These are phyloP conservation scores for Melanaphis sacchari DNA, from an alignment of 1,140 invertebrate genomes.

Conservation along the genomic window DNA sequence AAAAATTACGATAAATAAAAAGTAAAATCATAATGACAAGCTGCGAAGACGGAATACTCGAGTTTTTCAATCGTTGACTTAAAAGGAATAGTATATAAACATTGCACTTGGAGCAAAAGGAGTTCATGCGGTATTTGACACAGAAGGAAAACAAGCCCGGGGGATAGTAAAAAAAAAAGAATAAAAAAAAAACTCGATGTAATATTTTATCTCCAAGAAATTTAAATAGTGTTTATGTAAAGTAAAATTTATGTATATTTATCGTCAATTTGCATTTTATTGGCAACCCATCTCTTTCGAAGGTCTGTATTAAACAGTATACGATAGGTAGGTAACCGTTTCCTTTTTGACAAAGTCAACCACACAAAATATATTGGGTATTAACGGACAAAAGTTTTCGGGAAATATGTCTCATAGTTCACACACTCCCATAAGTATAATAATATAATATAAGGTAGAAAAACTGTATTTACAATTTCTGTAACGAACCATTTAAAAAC, in stretches of 20 bases:
- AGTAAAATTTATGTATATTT: constrained; percentile 51
- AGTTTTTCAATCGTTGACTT: not conserved
- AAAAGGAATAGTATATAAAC: constrained; percentile 35
- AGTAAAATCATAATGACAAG: constrained; percentile 16
- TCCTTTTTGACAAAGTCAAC: constrained; percentile 35
- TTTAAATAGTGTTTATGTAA: constrained; percentile 55
- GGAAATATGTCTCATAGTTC: not conserved
- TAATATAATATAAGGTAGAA: too few species aligned
- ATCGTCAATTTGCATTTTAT: constrained; percentile 54
- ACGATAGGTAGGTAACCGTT: not conserved
- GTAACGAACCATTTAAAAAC: not conserved
- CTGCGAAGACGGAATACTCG: not conserved
- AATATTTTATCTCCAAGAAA: constrained; percentile 29
- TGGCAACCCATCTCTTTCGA: constrained; percentile 21
- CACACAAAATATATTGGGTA: not conserved
- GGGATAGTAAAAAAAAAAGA: not conserved
- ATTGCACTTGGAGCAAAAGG: not conserved
- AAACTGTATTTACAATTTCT: not conserved
- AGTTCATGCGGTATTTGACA: constrained; percentile 2
- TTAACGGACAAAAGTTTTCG: not conserved
- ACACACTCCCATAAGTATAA: too few species aligned
- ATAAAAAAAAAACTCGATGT: not conserved
- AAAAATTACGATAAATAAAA: not conserved
- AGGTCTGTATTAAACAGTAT: constrained; percentile 10
- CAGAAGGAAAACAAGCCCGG: not conserved